Evolutionary conservation across 1,140 invertebrate genomes (phyloP).

Genomic region (Meloidogyne floridensis): DNA sequence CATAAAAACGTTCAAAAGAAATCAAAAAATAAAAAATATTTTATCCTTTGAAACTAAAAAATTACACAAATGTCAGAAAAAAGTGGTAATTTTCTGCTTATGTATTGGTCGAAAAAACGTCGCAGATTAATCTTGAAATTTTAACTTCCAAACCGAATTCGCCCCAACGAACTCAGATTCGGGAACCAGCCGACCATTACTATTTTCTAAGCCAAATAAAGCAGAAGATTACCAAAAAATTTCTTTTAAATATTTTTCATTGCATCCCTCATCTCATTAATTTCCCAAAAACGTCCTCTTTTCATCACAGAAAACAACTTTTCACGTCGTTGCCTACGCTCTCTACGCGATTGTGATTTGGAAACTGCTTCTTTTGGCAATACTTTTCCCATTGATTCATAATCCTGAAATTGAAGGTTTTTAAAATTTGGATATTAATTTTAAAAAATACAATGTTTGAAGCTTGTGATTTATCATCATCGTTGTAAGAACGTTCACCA

Average conservation of each 20-base stretch:
- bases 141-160: no score
- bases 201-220: no score
- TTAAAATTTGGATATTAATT: neutral
- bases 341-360: slow-evolving; percentile 43
- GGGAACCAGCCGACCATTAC: no score
- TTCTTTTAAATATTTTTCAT: slow-evolving; percentile 11
- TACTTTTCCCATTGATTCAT: slow-evolving; percentile 52
- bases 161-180: no score
- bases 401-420: slow-evolving; percentile 36
- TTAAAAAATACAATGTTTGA: slow-evolving; percentile 14
- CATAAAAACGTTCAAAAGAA: no score
- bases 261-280: slow-evolving; percentile 56
- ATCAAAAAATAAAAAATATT: neutral
- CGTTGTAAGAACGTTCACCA: slow-evolving; percentile 19
- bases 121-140: no score
- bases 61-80: neutral
- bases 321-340: slow-evolving; percentile 43
- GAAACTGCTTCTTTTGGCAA: slow-evolving; percentile 38
- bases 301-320: slow-evolving; percentile 60
- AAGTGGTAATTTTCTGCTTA: neutral
- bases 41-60: neutral
- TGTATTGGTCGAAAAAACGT: no score
- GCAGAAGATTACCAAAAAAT: no score
- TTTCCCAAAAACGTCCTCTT: slow-evolving; percentile 60
- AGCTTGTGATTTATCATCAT: neutral